Percentiles rank a stretch among this genome's conserved stretches.
phyloP scores from a whole-genome alignment of 2,888 invertebrate species.

The Dilophus febrilis region DNA sequence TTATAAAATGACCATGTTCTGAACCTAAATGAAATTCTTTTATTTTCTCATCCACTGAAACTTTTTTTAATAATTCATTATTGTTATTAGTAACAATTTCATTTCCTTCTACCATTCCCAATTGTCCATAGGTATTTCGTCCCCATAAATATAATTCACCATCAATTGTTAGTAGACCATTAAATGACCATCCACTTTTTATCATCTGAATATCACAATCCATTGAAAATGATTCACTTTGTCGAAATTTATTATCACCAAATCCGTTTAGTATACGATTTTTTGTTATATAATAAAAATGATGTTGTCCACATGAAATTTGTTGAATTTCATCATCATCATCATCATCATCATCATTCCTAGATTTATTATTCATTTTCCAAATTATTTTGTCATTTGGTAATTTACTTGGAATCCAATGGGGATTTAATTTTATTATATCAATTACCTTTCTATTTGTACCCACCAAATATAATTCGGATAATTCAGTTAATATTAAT shows the following conservation, averaged over 20 bases:
- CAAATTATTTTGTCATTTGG: slow-evolving; percentile 22
- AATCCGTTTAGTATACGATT: slow-evolving; percentile 29
- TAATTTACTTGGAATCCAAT: slow-evolving; percentile 12
- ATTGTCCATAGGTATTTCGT: slow-evolving; percentile 56
- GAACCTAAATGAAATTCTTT: slow-evolving; percentile 42
- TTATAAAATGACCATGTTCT: slow-evolving; percentile 59
- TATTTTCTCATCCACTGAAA: slow-evolving; percentile 11
- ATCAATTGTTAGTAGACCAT: slow-evolving; percentile 38
- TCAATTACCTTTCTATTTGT: slow-evolving; percentile 16
- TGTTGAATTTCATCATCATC: slow-evolving; percentile 42
- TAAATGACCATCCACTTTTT: slow-evolving; percentile 60
- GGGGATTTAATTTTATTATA: slow-evolving; percentile 23
- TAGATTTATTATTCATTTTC: slow-evolving; percentile 20
- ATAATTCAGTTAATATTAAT: slow-evolving; percentile 22
- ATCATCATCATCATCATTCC: too few relatives aligned
- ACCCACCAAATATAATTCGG: slow-evolving; percentile 25
- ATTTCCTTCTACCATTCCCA: neutral
- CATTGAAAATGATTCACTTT: slow-evolving; percentile 36
- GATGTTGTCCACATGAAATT: slow-evolving; percentile 67
- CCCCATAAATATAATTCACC: slow-evolving; percentile 60
- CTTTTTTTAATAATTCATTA: neutral
- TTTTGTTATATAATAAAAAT: slow-evolving; percentile 30
- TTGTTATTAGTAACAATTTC: neutral
- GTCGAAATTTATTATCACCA: slow-evolving; percentile 75
- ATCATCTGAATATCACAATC: slow-evolving; percentile 39